Evolutionary conservation across 2,888 invertebrate species (phyloP), one percentile per base, ranked within the genome.

Genomic region (Torymus tubicola): DNA sequence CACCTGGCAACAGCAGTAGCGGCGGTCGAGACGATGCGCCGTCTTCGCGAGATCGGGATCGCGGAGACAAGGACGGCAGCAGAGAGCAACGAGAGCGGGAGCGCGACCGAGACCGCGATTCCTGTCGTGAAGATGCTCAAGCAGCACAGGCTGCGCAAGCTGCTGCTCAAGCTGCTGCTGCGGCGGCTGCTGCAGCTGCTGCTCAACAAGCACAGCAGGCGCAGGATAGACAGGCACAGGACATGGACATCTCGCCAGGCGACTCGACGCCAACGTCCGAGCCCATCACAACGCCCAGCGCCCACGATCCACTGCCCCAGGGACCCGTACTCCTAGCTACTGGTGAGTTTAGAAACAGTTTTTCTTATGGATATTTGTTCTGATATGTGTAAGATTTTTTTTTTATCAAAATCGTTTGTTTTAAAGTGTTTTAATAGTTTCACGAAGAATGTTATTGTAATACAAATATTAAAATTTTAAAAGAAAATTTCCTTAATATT

Each of bases 231-330:
- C 92, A 92, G 87, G 91, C 93, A 84, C 96, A 97, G 91, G 98
- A 98, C 88, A 97, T 98, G 97, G 98, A 98, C 89, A 97, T 98
- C 88, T 98, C 97, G 81, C 97, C 97, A 16, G 96, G 96, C 85
- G 95, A 96, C 88, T 97, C 96, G 89, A 97, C 96, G 83, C 96
- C 96, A 58, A 94, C 96, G 78, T 96, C 96, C 42, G 96, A 96
- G 91, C 94, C 95, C 84, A 94, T 90, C 65, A 87, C 87, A 73
- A 87, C 87, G 73, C 87, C 88, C 79, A 88, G 87, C 83, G 86
- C 95, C 1, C 95, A 95, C 91, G 89, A 89, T 87, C 91, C 87
- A 90, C 90, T 90, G 88, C 92, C 87, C 85, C 90, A 92, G 91
- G 94, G 93, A 84, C 94, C 93, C 24, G 94, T 94, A 63, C 90